Evolutionary conservation across 2,797 vertebrate species (phyloP).

Genomic region (Pipistrellus kuhlii): DNA sequence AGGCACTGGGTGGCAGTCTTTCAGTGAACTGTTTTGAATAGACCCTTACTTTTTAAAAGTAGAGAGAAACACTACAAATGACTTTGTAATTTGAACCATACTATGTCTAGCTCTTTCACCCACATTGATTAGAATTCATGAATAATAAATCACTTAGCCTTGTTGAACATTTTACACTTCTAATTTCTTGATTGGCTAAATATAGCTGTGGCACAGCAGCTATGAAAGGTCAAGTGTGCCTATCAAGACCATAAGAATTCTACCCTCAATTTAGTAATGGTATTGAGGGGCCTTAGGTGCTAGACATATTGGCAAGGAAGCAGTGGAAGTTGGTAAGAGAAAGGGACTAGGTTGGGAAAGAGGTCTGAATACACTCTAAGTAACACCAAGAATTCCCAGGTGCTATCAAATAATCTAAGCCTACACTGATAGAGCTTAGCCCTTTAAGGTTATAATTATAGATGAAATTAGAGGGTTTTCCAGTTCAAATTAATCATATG

Average conservation of each 20-base stretch:
- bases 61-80: neutral
- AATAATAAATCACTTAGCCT: neutral
- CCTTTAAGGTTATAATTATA: neutral
- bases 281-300: neutral
- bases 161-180: neutral
- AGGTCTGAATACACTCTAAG: neutral
- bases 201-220: neutral
- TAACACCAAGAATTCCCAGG: neutral
- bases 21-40: neutral
- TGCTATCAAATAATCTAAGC: neutral
- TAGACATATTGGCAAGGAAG: neutral
- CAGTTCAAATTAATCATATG: neutral
- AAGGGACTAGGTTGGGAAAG: neutral
- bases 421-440: neutral
- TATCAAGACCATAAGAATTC: neutral
- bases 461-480: constrained; percentile 29
- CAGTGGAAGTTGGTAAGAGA: neutral
- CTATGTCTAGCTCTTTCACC: neutral
- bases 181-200: neutral
- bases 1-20: neutral
- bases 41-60: neutral
- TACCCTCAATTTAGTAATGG: neutral
- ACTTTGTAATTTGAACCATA: neutral
- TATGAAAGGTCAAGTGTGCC: neutral
- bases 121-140: neutral